These are phyloP conservation scores for Amphipyra berbera DNA, from an alignment of 2,888 invertebrate species.

Conservation along the genomic window DNA sequence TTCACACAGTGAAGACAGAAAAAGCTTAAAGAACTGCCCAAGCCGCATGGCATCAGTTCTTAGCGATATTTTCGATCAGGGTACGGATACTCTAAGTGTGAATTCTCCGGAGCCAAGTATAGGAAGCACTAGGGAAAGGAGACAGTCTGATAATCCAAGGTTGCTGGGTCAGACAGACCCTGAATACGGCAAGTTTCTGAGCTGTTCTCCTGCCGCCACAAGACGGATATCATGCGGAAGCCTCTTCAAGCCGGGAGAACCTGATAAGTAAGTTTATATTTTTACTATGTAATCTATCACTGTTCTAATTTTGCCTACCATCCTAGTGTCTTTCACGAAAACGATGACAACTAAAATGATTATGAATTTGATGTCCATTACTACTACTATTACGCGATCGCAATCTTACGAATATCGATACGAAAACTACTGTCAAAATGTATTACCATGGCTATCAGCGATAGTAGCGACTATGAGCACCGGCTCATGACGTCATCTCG, in stretches of 20 bases:
- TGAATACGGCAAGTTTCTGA: constrained; percentile 91
- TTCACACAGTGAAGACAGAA: constrained; percentile 90
- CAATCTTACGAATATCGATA: too few species aligned
- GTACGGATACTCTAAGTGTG: constrained; percentile 82
- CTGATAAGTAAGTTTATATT: constrained; percentile 87
- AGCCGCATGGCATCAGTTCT: constrained; percentile 87
- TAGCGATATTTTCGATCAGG: constrained; percentile 83
- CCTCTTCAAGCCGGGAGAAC: constrained; percentile 93
- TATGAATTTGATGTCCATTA: too few species aligned
- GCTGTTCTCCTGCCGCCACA: constrained; percentile 95
- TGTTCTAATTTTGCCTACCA: too few species aligned
- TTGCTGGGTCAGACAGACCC: constrained; percentile 90
- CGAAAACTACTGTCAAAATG: too few species aligned
- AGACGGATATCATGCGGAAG: constrained; percentile 97
- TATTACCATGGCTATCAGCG: too few species aligned
- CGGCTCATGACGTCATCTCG: too few species aligned
- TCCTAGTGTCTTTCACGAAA: too few species aligned
- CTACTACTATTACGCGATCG: too few species aligned
- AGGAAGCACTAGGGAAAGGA: constrained; percentile 83
- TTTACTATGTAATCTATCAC: background rate
- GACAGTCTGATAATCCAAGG: constrained; percentile 90
- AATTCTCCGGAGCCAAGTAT: constrained; percentile 84
- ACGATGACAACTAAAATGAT: too few species aligned
- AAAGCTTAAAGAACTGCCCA: constrained; percentile 78
- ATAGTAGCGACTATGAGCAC: too few species aligned